Evolutionary conservation across 2,888 invertebrate genomes (phyloP).

Genomic region (Melangyna quadrimaculata): DNA sequence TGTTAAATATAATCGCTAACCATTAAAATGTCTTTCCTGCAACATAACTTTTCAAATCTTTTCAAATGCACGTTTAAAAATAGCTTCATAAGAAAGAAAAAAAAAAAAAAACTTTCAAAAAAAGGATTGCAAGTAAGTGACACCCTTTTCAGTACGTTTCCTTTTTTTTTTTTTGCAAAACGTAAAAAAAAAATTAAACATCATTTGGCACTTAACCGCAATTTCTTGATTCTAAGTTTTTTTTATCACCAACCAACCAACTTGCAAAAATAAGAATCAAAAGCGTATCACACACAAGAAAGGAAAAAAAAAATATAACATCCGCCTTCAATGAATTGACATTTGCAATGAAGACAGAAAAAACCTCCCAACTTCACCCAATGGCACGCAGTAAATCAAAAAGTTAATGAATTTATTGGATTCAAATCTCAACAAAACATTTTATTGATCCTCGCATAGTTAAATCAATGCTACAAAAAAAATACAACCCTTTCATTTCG

Average conservation of each 20-base stretch:
- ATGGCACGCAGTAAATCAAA: constrained; percentile 55
- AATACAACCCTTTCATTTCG: constrained; percentile 48
- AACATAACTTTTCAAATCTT: neutral
- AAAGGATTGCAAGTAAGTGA: constrained; percentile 6
- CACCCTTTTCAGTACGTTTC: constrained; percentile 20
- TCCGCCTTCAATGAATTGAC: constrained; percentile 30
- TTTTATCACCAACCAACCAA: constrained; percentile 3
- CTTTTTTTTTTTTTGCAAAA: constrained; percentile 21
- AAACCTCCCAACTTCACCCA: constrained; percentile 19
- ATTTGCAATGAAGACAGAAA: constrained; percentile 5
- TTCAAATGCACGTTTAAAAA: constrained; percentile 10
- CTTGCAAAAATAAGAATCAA: constrained; percentile 10
- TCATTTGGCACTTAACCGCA: constrained; percentile 68
- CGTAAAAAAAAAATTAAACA: constrained; percentile 22
- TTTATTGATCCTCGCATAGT: constrained; percentile 37
- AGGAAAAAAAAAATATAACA: neutral
- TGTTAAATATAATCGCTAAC: neutral
- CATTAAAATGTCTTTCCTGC: constrained; percentile 17
- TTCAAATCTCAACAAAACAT: constrained; percentile 27
- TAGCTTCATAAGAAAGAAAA: neutral
- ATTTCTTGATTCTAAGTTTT: constrained; percentile 41
- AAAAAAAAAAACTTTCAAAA: neutral
- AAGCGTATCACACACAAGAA: neutral
- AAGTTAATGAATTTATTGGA: constrained; percentile 66
- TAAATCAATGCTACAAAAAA: constrained; percentile 35